Evolutionary conservation across 2,888 invertebrate species (phyloP).

Genomic region (Cataglyphis livida): DNA sequence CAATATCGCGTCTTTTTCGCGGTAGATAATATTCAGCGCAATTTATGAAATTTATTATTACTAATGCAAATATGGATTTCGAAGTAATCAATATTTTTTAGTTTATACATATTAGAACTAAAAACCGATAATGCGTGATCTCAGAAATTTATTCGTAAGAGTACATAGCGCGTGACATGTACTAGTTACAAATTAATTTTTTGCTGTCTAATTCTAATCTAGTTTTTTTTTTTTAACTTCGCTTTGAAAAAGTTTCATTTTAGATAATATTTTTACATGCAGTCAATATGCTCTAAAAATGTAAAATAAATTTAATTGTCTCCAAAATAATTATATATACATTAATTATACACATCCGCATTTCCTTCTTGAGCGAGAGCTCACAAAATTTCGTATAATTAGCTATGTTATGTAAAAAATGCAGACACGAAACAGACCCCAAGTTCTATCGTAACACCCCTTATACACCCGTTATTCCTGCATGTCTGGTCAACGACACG

Average conservation of each 20-base stretch:
- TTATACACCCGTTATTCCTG: slow-evolving; percentile 42
- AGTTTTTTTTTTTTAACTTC: not conserved
- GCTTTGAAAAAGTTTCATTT: not conserved
- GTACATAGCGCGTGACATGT: no score
- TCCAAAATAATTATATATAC: not conserved
- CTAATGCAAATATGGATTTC: not conserved
- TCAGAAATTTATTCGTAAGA: not conserved
- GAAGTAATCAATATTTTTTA: not conserved
- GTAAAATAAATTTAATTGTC: not conserved
- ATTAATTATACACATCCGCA: no score
- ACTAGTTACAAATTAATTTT: not conserved
- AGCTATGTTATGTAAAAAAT: not conserved
- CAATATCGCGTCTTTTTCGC: not conserved
- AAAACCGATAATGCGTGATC: not conserved
- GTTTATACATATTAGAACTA: not conserved
- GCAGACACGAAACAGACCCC: slow-evolving; percentile 15
- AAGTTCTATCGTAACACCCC: slow-evolving; percentile 23
- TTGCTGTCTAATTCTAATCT: not conserved
- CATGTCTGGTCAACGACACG: slow-evolving; percentile 44
- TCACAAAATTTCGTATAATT: not conserved
- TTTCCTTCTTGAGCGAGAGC: not conserved
- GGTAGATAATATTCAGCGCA: not conserved
- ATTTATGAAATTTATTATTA: not conserved
- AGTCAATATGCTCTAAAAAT: not conserved
- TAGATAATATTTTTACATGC: not conserved